These are phyloP conservation scores for Premnoplex brunnescens DNA, from an alignment of 2,797 vertebrate genomes.

Conservation along the genomic window DNA sequence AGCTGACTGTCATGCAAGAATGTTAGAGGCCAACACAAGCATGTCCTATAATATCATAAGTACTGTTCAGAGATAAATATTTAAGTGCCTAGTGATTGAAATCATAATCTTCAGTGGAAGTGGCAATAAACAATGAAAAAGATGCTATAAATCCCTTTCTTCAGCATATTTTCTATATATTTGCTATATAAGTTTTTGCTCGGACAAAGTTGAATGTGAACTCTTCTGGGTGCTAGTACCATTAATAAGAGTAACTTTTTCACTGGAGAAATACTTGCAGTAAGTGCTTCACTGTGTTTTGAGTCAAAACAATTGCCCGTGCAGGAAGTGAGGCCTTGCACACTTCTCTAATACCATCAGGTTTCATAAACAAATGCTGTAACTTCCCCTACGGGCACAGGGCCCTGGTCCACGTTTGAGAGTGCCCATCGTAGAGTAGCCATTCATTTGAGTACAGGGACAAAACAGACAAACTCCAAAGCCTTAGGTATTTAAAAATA, in stretches of 20 bases:
- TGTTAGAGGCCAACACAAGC: background rate
- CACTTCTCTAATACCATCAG: constrained; percentile 10
- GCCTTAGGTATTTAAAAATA: background rate
- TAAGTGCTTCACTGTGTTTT: background rate
- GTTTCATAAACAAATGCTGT: background rate
- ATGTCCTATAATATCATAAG: accelerated
- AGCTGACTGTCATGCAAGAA: background rate
- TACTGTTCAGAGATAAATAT: background rate
- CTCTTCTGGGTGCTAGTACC: background rate
- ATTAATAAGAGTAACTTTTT: background rate
- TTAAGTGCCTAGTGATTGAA: background rate
- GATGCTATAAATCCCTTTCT: background rate
- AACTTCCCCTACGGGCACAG: background rate
- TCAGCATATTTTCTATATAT: background rate
- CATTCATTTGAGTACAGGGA: background rate
- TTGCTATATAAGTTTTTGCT: background rate
- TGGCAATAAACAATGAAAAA: background rate
- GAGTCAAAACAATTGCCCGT: background rate
- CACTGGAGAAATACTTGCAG: background rate
- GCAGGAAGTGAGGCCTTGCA: background rate
- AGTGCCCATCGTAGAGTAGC: background rate
- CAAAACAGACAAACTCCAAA: background rate
- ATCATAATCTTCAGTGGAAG: background rate
- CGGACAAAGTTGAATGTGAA: background rate
- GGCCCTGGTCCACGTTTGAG: background rate